Percentiles rank a stretch among this genome's conserved stretches.
phyloP scores from a whole-genome alignment of 1,140 invertebrate species.

The Bombus superbus region DNA sequence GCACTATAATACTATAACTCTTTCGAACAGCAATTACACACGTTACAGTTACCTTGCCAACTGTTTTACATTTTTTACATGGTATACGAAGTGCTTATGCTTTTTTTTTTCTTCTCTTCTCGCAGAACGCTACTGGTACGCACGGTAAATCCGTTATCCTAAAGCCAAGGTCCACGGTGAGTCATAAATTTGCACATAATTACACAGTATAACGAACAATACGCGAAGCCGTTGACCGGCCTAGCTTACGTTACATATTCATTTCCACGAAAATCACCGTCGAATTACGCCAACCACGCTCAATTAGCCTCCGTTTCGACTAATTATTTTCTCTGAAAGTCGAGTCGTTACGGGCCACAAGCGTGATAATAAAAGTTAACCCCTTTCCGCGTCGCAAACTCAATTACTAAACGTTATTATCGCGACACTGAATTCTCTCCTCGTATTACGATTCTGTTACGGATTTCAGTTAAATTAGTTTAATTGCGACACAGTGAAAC shows the following conservation, averaged over 20 bases:
- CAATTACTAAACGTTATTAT: not conserved
- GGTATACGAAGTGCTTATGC: too few species aligned
- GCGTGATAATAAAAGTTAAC: conserved; percentile 3
- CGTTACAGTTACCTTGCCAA: conserved; percentile 3
- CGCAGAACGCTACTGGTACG: not conserved
- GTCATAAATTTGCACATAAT: conserved; percentile 39
- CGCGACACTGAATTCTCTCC: too few species aligned
- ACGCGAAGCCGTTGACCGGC: conserved; percentile 7
- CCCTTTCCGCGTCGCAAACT: not conserved
- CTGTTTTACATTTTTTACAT: not conserved
- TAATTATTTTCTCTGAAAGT: conserved; percentile 18
- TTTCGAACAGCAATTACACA: not conserved
- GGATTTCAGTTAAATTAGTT: not conserved
- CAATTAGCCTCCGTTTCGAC: conserved; percentile 11
- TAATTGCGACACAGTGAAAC: not conserved
- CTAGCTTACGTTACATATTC: conserved; percentile 27
- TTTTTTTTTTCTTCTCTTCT: not conserved
- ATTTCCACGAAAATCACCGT: conserved; percentile 29
- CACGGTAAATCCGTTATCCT: conserved; percentile 28
- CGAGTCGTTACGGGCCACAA: not conserved
- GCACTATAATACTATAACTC: not conserved
- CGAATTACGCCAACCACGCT: not conserved
- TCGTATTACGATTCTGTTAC: not conserved
- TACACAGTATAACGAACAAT: conserved; percentile 10
- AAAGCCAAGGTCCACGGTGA: conserved; percentile 6